These are phyloP conservation scores for Hypocryptadius cinnamomeus DNA, from an alignment of 2,113 vertebrate species.

Conservation along the genomic window DNA sequence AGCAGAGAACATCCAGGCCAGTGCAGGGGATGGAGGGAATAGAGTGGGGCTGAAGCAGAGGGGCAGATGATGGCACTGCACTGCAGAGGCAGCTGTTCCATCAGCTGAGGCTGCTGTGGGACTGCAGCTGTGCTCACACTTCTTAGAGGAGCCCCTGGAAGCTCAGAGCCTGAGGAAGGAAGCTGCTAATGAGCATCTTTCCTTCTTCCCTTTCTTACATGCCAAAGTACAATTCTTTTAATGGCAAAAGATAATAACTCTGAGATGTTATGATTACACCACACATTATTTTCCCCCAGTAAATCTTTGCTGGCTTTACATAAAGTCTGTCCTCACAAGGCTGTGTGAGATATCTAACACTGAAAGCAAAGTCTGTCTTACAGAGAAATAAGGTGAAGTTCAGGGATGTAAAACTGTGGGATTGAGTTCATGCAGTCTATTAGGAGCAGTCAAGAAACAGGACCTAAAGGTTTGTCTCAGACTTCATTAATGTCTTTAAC, in stretches of 20 bases:
- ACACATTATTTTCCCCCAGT: background rate
- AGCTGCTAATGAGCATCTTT: constrained; percentile 41
- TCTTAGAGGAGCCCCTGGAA: background rate
- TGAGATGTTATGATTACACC: background rate
- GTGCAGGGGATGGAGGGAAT: background rate
- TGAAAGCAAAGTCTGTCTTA: background rate
- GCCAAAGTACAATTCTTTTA: background rate
- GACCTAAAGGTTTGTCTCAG: background rate
- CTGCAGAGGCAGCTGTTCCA: background rate
- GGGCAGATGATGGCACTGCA: background rate
- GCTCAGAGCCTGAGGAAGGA: constrained; percentile 26
- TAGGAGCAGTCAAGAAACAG: background rate
- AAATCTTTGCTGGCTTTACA: background rate
- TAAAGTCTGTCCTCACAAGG: background rate
- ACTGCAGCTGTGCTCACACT: background rate
- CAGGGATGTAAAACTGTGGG: background rate
- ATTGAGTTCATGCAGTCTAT: background rate
- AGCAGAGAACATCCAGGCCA: background rate
- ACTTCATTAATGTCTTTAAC: background rate
- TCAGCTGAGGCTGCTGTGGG: background rate
- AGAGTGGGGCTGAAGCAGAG: background rate
- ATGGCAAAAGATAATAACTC: constrained; percentile 1
- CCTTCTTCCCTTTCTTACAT: constrained; percentile 10
- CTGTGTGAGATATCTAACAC: background rate
- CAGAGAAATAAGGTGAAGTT: background rate